Percentiles rank a stretch among this genome's conserved stretches.
Evolutionary conservation across 2,888 invertebrate species (phyloP).

Genomic region (Adela reaumurella): DNA sequence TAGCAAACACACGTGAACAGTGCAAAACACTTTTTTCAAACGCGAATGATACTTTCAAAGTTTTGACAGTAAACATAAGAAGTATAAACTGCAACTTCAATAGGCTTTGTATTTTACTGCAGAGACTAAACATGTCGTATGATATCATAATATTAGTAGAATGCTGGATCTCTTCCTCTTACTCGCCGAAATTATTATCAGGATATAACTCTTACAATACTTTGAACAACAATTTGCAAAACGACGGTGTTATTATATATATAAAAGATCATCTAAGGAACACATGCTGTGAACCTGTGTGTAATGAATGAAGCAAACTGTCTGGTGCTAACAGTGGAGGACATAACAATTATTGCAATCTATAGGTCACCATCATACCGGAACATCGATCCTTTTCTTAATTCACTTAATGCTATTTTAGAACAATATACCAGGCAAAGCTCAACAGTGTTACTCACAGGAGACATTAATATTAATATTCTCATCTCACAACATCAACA

Average conservation of each 20-base stretch:
- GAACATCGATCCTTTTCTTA: neutral
- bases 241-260: slow-evolving; percentile 4
- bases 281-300: neutral
- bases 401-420: neutral
- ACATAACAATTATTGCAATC: neutral
- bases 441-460: neutral
- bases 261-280: neutral
- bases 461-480: neutral
- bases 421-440: neutral
- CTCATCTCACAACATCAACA: too few relatives aligned
- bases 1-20: neutral
- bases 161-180: neutral
- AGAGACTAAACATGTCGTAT: neutral
- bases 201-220: neutral
- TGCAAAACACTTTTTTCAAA: neutral
- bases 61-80: neutral
- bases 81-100: slow-evolving; percentile 1
- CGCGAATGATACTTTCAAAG: neutral
- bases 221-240: neutral
- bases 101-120: neutral
- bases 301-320: neutral
- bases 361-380: neutral
- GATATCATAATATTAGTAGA: slow-evolving; percentile 2
- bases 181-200: neutral
- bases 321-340: neutral